A percentile compares a stretch with the other conserved stretches of the same genome.
These are phyloP conservation scores for Mungos mungo DNA, from an alignment of 2,113 vertebrate species.

Conservation along the genomic window DNA sequence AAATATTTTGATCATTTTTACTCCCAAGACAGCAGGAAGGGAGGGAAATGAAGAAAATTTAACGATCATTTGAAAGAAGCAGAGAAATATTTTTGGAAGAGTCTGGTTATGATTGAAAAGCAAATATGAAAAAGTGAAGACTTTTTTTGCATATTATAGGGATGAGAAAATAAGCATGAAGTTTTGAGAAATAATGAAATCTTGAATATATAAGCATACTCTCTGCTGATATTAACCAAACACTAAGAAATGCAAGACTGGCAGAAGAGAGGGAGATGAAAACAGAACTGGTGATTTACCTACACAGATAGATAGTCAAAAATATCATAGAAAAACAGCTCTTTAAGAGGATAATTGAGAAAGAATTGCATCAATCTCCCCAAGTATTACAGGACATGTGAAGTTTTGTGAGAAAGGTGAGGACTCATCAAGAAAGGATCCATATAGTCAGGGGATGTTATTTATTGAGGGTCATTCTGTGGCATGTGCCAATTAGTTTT, in stretches of 20 bases:
- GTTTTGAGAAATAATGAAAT: not conserved
- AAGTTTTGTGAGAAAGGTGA: not conserved
- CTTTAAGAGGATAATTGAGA: not conserved
- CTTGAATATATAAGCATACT: not conserved
- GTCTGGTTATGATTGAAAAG: not conserved
- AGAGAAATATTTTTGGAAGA: conserved; percentile 19
- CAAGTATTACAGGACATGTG: not conserved
- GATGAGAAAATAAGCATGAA: not conserved
- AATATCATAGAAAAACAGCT: not conserved
- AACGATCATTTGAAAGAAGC: not conserved
- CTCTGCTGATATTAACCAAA: not conserved
- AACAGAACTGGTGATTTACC: not conserved
- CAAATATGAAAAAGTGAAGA: not conserved
- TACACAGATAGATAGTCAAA: not conserved
- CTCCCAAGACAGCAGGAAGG: not conserved
- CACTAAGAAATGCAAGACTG: not conserved
- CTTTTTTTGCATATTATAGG: not conserved
- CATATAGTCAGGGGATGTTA: not conserved
- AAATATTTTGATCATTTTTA: not conserved
- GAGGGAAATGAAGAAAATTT: not conserved
- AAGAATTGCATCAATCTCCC: not conserved
- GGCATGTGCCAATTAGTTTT: not conserved
- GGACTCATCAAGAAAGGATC: not conserved
- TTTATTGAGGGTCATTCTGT: not conserved
- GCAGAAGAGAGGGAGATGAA: not conserved